A percentile compares a stretch with the other conserved stretches of the same genome.
phyloP scores from a whole-genome alignment of 2,888 invertebrate species.

The Sialis lutaria region DNA sequence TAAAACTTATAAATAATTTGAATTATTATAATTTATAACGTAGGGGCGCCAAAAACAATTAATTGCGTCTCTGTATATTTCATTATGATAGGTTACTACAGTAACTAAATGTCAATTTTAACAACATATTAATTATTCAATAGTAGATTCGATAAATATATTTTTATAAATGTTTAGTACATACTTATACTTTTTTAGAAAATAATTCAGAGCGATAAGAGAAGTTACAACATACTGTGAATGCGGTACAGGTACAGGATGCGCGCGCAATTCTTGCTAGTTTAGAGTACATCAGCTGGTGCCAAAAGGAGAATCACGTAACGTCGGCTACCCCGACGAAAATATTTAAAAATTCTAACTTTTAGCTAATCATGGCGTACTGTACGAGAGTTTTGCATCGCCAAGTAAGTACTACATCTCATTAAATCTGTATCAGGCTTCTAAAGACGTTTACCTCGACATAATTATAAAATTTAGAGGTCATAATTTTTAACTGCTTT shows the following conservation, averaged over 20 bases:
- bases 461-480: slow-evolving; percentile 3
- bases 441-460: slow-evolving; percentile 3
- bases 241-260: background rate
- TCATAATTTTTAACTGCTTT: background rate
- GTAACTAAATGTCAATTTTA: too few species aligned
- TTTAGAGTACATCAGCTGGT: background rate
- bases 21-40: too few species aligned
- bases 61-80: too few species aligned
- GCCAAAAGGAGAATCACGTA: background rate
- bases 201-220: too few species aligned
- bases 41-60: too few species aligned
- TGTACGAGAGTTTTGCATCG: slow-evolving; percentile 61
- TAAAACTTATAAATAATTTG: too few species aligned
- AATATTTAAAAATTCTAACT: background rate
- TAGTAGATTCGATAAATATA: too few species aligned
- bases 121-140: too few species aligned
- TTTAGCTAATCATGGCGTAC: slow-evolving; percentile 39
- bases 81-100: too few species aligned
- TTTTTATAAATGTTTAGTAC: too few species aligned
- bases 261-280: background rate
- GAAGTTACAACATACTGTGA: too few species aligned
- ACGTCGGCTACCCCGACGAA: background rate
- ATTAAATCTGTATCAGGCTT: slow-evolving; percentile 10
- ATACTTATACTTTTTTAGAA: too few species aligned
- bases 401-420: slow-evolving; percentile 36